Evolutionary conservation across 2,797 vertebrate species (phyloP).

Genomic region (Neomorphus geoffroyi): DNA sequence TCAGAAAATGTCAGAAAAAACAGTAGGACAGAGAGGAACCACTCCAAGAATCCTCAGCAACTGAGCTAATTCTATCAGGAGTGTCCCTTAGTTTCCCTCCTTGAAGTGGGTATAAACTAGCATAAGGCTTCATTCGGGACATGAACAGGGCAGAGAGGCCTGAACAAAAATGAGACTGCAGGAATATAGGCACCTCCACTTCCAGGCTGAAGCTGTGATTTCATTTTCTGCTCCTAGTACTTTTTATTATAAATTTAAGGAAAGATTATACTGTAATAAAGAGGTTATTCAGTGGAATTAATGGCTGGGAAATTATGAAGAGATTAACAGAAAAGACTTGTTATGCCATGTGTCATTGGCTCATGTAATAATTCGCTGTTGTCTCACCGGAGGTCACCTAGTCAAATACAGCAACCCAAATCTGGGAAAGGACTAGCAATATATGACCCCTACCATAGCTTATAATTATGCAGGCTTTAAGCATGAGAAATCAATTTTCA

Average conservation of each 20-base stretch:
- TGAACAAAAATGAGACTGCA: not conserved
- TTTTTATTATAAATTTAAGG: slow-evolving; percentile 15
- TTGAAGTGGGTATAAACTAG: not conserved
- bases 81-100: not conserved
- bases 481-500: not conserved
- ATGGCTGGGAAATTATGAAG: slow-evolving; percentile 9
- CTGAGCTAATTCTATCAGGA: not conserved
- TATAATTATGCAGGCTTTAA: not conserved
- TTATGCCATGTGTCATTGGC: not conserved
- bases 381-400: not conserved
- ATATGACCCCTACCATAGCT: not conserved
- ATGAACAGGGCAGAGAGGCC: not conserved
- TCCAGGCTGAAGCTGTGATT: not conserved
- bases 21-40: not conserved
- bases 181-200: not conserved
- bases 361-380: not conserved
- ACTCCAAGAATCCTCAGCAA: not conserved
- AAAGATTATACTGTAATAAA: slow-evolving; percentile 12
- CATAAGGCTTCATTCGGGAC: not conserved
- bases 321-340: not conserved
- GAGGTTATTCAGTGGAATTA: not conserved
- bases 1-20: not conserved
- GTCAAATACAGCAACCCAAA: not conserved
- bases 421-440: not conserved
- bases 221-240: not conserved